Conservation (phyloP, 2,797 vertebrate species). For the Melanogrammus aeglefinus region DNA sequence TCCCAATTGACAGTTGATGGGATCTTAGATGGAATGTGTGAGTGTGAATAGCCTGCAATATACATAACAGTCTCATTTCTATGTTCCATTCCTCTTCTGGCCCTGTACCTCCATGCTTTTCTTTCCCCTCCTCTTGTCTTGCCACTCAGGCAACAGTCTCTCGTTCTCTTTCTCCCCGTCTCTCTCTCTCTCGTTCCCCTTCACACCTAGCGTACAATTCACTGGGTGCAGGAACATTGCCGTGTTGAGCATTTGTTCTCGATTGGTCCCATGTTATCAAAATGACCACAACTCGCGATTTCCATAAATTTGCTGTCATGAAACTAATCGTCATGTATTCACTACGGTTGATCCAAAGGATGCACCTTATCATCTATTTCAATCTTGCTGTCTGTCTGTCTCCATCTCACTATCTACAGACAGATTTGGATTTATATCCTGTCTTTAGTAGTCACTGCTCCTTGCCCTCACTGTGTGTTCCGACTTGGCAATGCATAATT, state of each 20-base stretch:
- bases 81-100: conserved; percentile 49
- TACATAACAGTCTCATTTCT: conserved; percentile 84
- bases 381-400: background rate
- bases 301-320: conserved; percentile 3
- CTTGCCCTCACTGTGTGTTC: background rate
- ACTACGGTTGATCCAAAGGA: background rate
- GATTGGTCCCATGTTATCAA: conserved; percentile 27
- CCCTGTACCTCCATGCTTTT: conserved; percentile 26
- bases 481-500: background rate
- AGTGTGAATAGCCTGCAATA: conserved; percentile 85
- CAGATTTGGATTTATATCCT: background rate
- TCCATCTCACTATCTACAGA: background rate
- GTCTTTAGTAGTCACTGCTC: background rate
- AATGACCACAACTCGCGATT: conserved; percentile 14
- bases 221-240: conserved; percentile 34
- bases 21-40: conserved; percentile 88
- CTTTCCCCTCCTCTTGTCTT: conserved; percentile 27
- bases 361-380: background rate
- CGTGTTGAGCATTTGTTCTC: conserved; percentile 19
- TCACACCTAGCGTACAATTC: conserved; percentile 30
- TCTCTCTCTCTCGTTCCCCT: conserved; percentile 22
- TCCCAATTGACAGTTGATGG: conserved; percentile 88
- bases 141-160: conserved; percentile 33
- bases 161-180: conserved; percentile 2
- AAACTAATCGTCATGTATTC: conserved; percentile 11